Percentiles rank a stretch among this genome's conserved stretches.
These are phyloP conservation scores for Chrysolina americana DNA, from an alignment of 2,888 invertebrate species.

Conservation along the genomic window DNA sequence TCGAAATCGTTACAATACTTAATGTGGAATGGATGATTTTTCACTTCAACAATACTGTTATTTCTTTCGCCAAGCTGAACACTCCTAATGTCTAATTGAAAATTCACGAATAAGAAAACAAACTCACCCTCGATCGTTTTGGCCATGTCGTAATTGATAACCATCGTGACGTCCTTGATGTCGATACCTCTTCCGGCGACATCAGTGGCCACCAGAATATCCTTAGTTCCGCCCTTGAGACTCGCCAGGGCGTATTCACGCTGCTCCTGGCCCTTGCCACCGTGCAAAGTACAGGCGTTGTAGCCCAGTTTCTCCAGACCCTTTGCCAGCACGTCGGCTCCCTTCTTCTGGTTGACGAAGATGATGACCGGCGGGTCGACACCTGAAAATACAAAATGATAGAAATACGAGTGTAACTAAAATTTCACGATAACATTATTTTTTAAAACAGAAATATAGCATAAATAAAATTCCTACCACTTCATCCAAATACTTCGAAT, in stretches of 20 bases:
- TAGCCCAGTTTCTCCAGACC: constrained; percentile 97
- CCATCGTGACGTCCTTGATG: constrained; percentile 98
- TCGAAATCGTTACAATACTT: too few species aligned
- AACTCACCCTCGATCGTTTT: constrained; percentile 91
- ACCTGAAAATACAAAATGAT: constrained; percentile 68
- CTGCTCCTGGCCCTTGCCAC: constrained; percentile 99
- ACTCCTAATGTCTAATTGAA: too few species aligned
- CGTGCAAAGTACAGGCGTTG: constrained; percentile 97
- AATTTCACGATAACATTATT: too few species aligned
- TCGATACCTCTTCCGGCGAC: constrained; percentile 99
- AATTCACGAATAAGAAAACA: neutral
- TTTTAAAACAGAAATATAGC: too few species aligned
- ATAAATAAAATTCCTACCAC: too few species aligned
- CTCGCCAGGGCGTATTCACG: constrained; percentile 98
- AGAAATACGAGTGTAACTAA: too few species aligned
- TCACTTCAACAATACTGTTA: too few species aligned
- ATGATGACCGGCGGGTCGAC: constrained; percentile 98
- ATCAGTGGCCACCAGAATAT: constrained; percentile 99
- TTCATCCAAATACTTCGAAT: too few species aligned
- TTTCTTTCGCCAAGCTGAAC: too few species aligned
- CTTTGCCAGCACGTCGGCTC: constrained; percentile 95
- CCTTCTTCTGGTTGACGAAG: constrained; percentile 99
- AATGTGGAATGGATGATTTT: too few species aligned
- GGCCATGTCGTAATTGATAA: constrained; percentile 99
- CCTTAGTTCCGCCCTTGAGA: constrained; percentile 95